Percentiles rank a stretch among this genome's conserved stretches.
Evolutionary conservation across 2,113 vertebrate species (phyloP).

Genomic region (Psophia crepitans): DNA sequence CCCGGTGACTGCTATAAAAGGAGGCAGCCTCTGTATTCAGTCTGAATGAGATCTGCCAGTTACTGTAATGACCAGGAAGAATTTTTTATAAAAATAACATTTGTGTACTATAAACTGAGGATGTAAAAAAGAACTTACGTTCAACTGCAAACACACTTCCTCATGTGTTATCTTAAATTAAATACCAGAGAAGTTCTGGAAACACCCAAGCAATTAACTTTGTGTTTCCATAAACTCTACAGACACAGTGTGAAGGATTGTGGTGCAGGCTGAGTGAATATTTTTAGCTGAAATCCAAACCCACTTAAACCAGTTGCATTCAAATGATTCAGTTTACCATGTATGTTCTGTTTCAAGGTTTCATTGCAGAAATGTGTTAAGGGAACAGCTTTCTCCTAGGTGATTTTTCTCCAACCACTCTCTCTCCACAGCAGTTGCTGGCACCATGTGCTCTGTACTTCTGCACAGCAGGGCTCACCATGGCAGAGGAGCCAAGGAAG

Average conservation of each 20-base stretch:
- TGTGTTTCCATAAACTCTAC: slow-evolving; percentile 40
- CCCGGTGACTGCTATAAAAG: background rate
- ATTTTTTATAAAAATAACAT: slow-evolving; percentile 58
- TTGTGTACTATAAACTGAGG: slow-evolving; percentile 69
- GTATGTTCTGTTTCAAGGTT: background rate
- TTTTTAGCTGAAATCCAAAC: slow-evolving; percentile 40
- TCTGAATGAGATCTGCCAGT: background rate
- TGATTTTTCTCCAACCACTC: background rate
- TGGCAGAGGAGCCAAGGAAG: background rate
- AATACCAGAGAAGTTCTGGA: slow-evolving; percentile 33
- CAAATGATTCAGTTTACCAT: background rate
- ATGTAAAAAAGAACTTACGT: slow-evolving; percentile 34
- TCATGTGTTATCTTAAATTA: slow-evolving; percentile 49
- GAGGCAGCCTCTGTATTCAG: background rate
- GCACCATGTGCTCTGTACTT: accelerated
- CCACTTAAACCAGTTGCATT: slow-evolving; percentile 39
- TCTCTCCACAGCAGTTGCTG: background rate
- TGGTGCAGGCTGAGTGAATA: background rate
- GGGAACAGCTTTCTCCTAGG: background rate
- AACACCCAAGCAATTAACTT: slow-evolving; percentile 49
- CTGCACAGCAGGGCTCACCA: background rate
- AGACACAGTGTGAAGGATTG: background rate
- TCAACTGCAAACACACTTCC: slow-evolving; percentile 59
- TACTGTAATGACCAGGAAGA: slow-evolving; percentile 52
- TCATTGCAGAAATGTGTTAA: background rate